These are phyloP conservation scores for Trematocara zebra DNA, from an alignment of 2,113 vertebrate genomes.

Conservation along the genomic window DNA sequence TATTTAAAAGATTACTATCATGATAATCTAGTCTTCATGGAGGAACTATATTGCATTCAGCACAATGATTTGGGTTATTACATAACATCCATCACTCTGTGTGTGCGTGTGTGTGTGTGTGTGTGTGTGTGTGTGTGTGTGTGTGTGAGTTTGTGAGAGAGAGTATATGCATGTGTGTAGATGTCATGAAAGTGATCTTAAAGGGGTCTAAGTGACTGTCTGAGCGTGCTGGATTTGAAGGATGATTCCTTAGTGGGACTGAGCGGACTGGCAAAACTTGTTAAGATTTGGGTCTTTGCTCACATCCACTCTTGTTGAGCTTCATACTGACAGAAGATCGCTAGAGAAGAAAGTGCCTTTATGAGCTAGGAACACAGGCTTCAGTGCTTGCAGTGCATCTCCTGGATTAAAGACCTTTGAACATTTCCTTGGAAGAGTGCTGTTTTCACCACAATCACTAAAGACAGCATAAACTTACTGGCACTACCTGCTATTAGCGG, in stretches of 20 bases:
- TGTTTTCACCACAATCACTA: not conserved
- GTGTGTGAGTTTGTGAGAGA: accelerated
- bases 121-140: too few species aligned
- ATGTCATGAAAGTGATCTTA: conserved; percentile 61
- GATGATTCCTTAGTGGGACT: conserved; percentile 32
- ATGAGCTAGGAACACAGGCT: not conserved
- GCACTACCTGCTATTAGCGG: not conserved
- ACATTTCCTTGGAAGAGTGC: not conserved
- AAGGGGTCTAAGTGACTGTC: conserved; percentile 62
- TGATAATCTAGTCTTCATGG: not conserved
- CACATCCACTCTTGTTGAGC: conserved; percentile 33
- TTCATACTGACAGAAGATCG: conserved; percentile 11
- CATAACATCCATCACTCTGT: not conserved
- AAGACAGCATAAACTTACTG: not conserved
- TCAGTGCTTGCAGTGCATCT: not conserved
- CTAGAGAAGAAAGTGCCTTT: not conserved
- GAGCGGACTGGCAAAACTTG: conserved; percentile 51
- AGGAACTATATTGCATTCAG: not conserved
- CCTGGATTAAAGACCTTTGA: not conserved
- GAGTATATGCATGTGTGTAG: not conserved
- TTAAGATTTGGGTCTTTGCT: conserved; percentile 55
- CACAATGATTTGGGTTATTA: conserved; percentile 17
- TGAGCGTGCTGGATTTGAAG: conserved; percentile 42
- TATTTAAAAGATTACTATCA: not conserved
- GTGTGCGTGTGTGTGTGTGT: not conserved